phyloP scores from a whole-genome alignment of 2,888 invertebrate species.

The Macrophya alboannulata region DNA sequence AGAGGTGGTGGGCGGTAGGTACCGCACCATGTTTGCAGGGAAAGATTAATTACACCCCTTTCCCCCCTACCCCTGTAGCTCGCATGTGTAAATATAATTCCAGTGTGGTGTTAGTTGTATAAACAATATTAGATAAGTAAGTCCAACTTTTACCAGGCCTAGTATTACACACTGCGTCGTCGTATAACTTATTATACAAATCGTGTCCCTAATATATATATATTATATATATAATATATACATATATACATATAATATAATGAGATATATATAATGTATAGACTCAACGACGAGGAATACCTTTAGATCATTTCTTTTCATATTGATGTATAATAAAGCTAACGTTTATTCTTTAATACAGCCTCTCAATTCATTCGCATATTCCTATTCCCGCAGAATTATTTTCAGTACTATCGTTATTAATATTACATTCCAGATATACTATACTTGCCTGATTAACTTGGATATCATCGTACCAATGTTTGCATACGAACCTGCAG shows the following conservation, averaged over 20 bases:
- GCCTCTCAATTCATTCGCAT: neutral
- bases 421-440: too few species aligned
- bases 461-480: neutral
- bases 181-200: constrained; percentile 18
- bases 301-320: constrained; percentile 68
- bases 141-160: constrained; percentile 40
- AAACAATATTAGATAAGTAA: constrained; percentile 59
- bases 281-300: constrained; percentile 46
- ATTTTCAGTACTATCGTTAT: neutral
- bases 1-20: constrained; percentile 19
- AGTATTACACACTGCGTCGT: constrained; percentile 22
- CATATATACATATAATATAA: neutral
- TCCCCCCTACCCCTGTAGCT: constrained; percentile 43
- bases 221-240: neutral
- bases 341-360: constrained; percentile 72
- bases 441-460: too few species aligned
- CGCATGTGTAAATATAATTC: constrained; percentile 69
- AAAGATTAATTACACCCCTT: constrained; percentile 67
- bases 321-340: constrained; percentile 73
- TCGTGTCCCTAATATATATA: neutral
- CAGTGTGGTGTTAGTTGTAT: constrained; percentile 61
- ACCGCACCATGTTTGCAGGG: constrained; percentile 63
- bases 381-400: too few species aligned
- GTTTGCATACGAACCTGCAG: neutral
- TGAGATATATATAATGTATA: constrained; percentile 20